Base-by-base conservation (phyloP, 2,113 vertebrate genomes). In the Rhea americana region DNA sequence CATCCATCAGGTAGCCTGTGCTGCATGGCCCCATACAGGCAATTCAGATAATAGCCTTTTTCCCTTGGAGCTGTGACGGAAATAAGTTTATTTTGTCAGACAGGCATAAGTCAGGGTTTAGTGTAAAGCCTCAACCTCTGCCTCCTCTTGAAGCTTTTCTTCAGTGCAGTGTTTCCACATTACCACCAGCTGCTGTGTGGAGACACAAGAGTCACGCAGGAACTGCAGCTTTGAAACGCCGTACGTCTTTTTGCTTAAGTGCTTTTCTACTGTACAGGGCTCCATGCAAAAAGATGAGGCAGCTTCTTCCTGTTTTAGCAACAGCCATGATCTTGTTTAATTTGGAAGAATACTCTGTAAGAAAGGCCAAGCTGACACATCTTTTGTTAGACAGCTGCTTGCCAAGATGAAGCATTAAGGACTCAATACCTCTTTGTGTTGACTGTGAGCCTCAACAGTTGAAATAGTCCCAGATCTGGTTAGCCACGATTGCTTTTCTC, bases 1-100 rank as follows among this genome's bases (percentile, higher is more conserved):
- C 53, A 15, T 45, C 10, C 7, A 18, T 55, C 26, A 65, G 0
- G 0, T 47, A 65, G 50, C 28, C 6, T 80, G 39, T 56, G n/a
- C 53, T 91, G 18, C 39, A 72, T 28, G 8, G 19, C 5, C 15
- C 35, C 4, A 1, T 43, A 18, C 37, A 13, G 24, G 26, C 65
- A 78, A 20, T 28, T 73, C 9, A 78, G 28, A 51, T 62, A 28
- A 56, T 56, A 56, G 45, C 9, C 26, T 14, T 62, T 18, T 68
- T 20, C 7, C 8, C 18, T 26, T 50, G 45, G 20, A 45, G 14
- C 11, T 73, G 28, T 35, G 18, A 47, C 7, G 13, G 76, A 89
- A 93, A 67, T 61, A 45, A 9, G 6, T 53, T 48, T 74, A 59
- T 80, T 93, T 87, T 91, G 30, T 7, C 30, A 70, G 82, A 91